Conservation (phyloP, 2,113 vertebrate species). For the Laterallus jamaicensis region DNA sequence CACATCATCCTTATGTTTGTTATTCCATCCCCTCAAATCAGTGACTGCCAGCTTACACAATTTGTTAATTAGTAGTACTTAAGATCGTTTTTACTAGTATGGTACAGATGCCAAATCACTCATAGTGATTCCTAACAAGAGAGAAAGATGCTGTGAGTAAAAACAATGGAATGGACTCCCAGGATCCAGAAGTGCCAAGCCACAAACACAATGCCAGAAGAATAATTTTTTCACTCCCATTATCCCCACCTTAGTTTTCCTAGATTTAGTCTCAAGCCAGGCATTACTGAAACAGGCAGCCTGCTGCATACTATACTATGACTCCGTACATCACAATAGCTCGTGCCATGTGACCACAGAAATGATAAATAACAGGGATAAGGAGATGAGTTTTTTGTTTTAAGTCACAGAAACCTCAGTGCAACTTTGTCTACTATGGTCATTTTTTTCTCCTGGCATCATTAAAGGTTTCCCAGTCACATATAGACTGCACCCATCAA, state of each 20-base stretch:
- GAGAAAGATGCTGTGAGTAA: constrained; percentile 13
- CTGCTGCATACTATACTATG: background rate
- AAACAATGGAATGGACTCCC: constrained; percentile 35
- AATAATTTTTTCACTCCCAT: background rate
- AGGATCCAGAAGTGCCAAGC: background rate
- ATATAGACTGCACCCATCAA: background rate
- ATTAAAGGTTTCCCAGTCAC: background rate
- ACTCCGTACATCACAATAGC: fast-evolving
- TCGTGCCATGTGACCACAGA: background rate
- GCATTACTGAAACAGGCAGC: background rate
- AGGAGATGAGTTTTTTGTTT: background rate
- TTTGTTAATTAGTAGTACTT: constrained; percentile 24
- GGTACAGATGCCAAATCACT: constrained; percentile 15
- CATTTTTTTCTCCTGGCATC: background rate
- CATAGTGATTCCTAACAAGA: constrained; percentile 5
- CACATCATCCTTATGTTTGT: background rate
- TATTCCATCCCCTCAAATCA: background rate
- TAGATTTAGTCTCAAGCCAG: background rate
- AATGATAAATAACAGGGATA: background rate
- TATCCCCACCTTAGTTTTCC: background rate
- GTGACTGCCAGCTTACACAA: background rate
- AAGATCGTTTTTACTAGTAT: constrained; percentile 11
- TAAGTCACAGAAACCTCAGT: background rate
- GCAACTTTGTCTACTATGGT: background rate
- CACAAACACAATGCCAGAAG: background rate